phyloP scores from a whole-genome alignment of 2,888 invertebrate genomes.

The Ophraella communa region DNA sequence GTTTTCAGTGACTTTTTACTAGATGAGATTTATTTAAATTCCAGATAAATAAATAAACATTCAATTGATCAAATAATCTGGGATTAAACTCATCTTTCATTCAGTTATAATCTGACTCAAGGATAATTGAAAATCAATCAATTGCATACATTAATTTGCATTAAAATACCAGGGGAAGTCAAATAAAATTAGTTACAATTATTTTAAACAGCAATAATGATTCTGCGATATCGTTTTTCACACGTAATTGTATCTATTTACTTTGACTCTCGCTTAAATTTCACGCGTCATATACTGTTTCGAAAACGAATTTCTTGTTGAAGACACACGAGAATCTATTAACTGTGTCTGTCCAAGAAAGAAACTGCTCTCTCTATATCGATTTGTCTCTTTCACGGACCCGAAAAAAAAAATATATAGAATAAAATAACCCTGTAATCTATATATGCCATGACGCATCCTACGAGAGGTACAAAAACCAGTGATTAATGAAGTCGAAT shows the following conservation, averaged over 20 bases:
- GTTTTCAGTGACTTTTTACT: no score
- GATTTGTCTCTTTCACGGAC: conserved; percentile 6
- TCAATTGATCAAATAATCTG: not conserved
- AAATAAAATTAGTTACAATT: no score
- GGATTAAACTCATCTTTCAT: not conserved
- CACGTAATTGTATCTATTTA: not conserved
- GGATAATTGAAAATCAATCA: no score
- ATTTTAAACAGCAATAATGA: no score
- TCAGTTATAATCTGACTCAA: no score
- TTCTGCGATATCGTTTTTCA: not conserved
- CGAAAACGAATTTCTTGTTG: not conserved
- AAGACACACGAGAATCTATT: conserved; percentile 1
- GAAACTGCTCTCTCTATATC: not conserved
- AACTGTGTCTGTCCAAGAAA: not conserved
- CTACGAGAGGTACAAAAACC: not conserved
- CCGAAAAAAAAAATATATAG: no score
- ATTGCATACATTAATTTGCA: no score
- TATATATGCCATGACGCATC: not conserved
- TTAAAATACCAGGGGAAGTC: no score
- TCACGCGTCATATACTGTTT: not conserved
- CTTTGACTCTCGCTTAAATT: conserved; percentile 1
- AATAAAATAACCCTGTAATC: not conserved
- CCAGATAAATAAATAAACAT: not conserved
- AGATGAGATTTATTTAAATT: not conserved
- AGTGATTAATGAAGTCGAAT: conserved; percentile 1